Percentiles rank a stretch among this genome's conserved stretches.
phyloP scores from a whole-genome alignment of 2,113 vertebrate species.

The Zingel zingel region DNA sequence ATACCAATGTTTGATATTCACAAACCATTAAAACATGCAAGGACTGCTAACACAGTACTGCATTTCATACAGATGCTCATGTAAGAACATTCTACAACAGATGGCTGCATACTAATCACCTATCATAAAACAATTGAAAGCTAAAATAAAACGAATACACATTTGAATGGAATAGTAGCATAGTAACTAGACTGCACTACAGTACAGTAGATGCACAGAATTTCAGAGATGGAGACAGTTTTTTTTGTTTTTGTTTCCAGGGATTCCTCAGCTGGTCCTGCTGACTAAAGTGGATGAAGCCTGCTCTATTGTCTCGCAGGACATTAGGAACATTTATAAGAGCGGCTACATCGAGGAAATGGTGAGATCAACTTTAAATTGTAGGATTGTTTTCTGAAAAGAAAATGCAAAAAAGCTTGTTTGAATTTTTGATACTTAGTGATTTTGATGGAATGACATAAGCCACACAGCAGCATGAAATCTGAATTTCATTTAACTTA shows the following conservation, averaged over 20 bases:
- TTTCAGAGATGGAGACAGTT: too few species aligned
- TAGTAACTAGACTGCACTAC: background rate
- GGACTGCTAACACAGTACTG: background rate
- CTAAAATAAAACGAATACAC: background rate
- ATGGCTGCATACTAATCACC: background rate
- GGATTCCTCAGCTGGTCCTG: slow-evolving; percentile 62
- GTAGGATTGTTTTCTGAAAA: background rate
- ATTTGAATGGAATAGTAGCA: background rate
- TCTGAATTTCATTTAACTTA: background rate
- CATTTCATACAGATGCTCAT: background rate
- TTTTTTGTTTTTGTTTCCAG: slow-evolving; percentile 11
- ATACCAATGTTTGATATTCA: background rate
- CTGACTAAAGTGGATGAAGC: slow-evolving; percentile 65
- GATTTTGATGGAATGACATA: background rate
- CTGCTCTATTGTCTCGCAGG: slow-evolving; percentile 47
- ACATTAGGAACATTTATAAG: slow-evolving; percentile 50
- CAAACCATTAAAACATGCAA: background rate
- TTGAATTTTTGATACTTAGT: background rate
- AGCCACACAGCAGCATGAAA: background rate
- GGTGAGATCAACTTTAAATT: slow-evolving; percentile 36
- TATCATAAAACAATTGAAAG: background rate
- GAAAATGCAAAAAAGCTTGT: background rate
- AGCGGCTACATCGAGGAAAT: slow-evolving; percentile 50
- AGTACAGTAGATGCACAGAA: background rate
- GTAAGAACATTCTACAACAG: too few species aligned